Base-by-base conservation (phyloP, 2,888 invertebrate species). In the Drosophila borborema region DNA sequence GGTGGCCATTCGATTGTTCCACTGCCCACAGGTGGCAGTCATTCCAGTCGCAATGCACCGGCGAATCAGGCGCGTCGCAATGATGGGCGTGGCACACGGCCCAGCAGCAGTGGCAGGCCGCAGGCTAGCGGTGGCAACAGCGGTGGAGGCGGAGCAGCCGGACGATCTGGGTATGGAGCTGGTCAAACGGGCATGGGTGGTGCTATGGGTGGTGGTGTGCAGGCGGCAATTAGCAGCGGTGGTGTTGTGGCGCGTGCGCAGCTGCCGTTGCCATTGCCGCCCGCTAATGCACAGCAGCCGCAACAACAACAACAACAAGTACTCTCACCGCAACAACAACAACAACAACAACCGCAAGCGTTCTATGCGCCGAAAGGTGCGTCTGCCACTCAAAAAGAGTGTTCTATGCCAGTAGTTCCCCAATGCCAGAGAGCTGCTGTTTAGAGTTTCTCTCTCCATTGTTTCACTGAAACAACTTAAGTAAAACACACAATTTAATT, bases 311-410 rank as follows among this genome's bases (percentile, higher is more conserved):
- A 77, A 69, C 40, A 40, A 43, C 56, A 56, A 31, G 82, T 74
- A 72, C 74, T 80, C 51, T 79, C 82, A 76, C 86, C 75, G 77
- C 91, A 86, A 79, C 88, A 83, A 74, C 91, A 87, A 38, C 38
- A 38, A 82, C 74, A 76, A 74, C 91, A 82, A 78, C 77, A 74
- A 77, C 80, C 82, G 70, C 91, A 96, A 92, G 96, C 96, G 92
- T 96, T 96, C 92, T 95, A 95, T 93, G 95, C 95, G 82, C 95
- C 95, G 83, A 96, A 96, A 95, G 96, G 96, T 95, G 93, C 91
- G 93, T 92, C 80, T 89, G 84, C 69, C 58, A 5, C 63, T 62
- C 23, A 18, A 45, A 12, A 46, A 64, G 54, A 59, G 34, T 56
- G 59, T 48, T 60, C 46, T 20, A 54, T 55, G 16, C 51, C 36